Conservation (phyloP, 2,797 vertebrate species). For the Trematomus bernacchii region DNA sequence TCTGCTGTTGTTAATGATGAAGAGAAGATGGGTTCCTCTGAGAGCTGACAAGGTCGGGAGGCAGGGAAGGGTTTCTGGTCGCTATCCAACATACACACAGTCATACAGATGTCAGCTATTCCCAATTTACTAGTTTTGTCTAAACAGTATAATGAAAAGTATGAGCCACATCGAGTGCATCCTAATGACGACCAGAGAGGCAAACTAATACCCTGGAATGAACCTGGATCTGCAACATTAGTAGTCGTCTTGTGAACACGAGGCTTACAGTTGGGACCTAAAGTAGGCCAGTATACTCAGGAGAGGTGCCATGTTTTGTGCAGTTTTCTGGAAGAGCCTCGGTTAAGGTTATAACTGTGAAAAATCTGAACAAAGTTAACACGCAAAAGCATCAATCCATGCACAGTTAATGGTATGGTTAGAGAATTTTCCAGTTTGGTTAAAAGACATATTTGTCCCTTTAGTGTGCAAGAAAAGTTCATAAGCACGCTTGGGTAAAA, state of each 20-base stretch:
- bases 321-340: constrained; percentile 3
- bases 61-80: constrained; percentile 50
- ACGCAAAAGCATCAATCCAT: neutral
- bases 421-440: constrained; percentile 33
- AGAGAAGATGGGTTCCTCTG: constrained; percentile 62
- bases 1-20: constrained; percentile 62
- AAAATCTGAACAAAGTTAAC: neutral
- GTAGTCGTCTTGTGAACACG: constrained; percentile 24
- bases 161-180: constrained; percentile 27
- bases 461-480: constrained; percentile 17
- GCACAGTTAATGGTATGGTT: constrained; percentile 15
- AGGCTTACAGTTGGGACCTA: neutral
- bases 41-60: constrained; percentile 46
- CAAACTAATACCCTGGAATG: constrained; percentile 45
- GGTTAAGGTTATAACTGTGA: neutral
- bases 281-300: constrained; percentile 18
- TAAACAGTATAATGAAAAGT: constrained; percentile 45
- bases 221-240: constrained; percentile 42
- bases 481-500: constrained; percentile 1
- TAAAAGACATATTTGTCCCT: constrained; percentile 9
- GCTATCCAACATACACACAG: constrained; percentile 52
- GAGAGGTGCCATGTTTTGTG: constrained; percentile 9
- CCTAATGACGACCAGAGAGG: constrained; percentile 56
- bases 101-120: constrained; percentile 63
- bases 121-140: constrained; percentile 50